A percentile compares a stretch with the other conserved stretches of the same genome.
phyloP scores from a whole-genome alignment of 2,113 vertebrate species.

The Ardeotis arabs region DNA sequence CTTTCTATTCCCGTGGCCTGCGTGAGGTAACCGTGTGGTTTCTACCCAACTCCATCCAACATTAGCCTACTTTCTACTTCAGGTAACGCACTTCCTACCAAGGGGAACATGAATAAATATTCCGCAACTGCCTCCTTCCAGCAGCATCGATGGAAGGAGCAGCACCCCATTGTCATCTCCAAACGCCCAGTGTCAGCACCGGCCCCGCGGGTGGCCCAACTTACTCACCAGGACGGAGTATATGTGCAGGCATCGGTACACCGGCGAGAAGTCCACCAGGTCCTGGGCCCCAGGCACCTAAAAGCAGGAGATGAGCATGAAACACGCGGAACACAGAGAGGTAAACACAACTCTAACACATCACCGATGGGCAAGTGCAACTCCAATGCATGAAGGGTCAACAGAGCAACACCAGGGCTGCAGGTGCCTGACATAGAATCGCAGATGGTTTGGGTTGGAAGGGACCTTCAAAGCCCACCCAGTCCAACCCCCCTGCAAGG shows the following conservation, averaged over 20 bases:
- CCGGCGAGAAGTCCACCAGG: conserved; percentile 96
- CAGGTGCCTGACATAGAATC: neutral
- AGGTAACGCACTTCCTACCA: neutral
- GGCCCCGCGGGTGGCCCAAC: fast-evolving
- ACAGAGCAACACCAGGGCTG: neutral
- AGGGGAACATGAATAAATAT: fast-evolving
- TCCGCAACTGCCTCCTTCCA: neutral
- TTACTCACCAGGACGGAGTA: conserved; percentile 90
- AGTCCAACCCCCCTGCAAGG: no score
- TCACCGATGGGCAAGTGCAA: fast-evolving
- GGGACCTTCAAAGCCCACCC: no score
- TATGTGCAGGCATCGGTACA: conserved; percentile 96
- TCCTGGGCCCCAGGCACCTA: conserved; percentile 94
- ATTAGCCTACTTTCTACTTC: neutral
- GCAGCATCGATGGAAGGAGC: neutral
- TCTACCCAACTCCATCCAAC: neutral
- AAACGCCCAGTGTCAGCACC: fast-evolving
- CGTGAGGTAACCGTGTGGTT: fast-evolving
- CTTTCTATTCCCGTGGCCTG: neutral
- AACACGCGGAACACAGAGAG: neutral
- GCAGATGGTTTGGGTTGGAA: no score
- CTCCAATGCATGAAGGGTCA: fast-evolving
- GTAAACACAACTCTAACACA: neutral
- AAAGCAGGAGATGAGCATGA: neutral
- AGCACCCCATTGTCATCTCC: fast-evolving